Conservation (phyloP, 2,113 vertebrate genomes). For the Corydoras sp. region DNA sequence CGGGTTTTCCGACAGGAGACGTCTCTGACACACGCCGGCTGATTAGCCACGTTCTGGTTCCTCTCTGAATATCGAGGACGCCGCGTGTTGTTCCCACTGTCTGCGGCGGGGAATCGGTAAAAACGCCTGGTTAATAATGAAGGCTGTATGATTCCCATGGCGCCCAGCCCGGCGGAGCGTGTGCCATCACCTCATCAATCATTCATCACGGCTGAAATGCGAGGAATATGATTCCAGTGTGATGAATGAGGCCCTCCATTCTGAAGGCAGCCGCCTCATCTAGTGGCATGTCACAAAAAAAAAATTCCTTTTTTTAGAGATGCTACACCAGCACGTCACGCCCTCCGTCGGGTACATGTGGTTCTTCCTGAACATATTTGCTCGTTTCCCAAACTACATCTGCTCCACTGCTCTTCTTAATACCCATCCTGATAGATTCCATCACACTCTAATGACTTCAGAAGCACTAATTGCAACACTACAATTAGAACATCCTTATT, state of each 20-base stretch:
- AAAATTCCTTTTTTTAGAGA: neutral
- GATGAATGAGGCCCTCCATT: constrained; percentile 24
- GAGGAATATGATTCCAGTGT: constrained; percentile 28
- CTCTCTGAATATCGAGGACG: constrained; percentile 15
- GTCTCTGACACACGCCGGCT: neutral
- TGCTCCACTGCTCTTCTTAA: neutral
- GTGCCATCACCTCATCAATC: constrained; percentile 43
- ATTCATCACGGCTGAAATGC: constrained; percentile 42
- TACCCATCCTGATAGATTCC: neutral
- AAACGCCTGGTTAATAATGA: constrained; percentile 38
- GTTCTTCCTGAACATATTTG: no score
- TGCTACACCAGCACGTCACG: neutral
- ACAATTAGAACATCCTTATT: no score
- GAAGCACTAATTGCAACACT: no score
- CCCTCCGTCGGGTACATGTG: neutral
- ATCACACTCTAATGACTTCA: neutral
- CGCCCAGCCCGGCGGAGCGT: constrained; percentile 21
- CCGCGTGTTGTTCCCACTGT: constrained; percentile 4
- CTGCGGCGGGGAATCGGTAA: neutral
- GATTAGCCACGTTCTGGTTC: constrained; percentile 3
- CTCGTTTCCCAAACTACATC: no score
- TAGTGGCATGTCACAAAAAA: neutral
- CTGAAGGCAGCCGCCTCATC: neutral
- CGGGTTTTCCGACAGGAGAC: neutral
- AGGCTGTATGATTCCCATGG: constrained; percentile 25